Evolutionary conservation across 2,797 vertebrate species (phyloP).

Genomic region (Arrhamphus sclerolepis): DNA sequence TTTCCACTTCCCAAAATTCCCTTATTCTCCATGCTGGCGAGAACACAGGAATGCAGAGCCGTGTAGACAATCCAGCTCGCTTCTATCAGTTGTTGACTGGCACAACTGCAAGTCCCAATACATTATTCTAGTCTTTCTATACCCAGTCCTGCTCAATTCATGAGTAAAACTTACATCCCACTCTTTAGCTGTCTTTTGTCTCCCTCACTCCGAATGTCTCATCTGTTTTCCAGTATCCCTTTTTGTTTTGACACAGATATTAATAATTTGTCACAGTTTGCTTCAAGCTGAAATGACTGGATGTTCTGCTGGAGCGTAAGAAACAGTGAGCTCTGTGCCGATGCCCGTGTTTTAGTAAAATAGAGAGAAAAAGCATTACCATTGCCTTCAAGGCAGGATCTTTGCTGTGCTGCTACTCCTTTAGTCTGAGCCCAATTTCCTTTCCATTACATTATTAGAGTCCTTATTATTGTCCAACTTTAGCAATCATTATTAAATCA

Average conservation of each 20-base stretch:
- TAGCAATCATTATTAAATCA: no score
- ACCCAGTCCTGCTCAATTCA: constrained; percentile 33
- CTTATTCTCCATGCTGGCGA: constrained; percentile 54
- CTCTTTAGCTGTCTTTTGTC: constrained; percentile 1
- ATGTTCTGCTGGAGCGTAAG: constrained; percentile 49
- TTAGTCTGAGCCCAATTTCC: no score
- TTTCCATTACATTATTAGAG: no score
- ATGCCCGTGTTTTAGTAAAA: constrained; percentile 29
- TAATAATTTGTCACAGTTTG: constrained; percentile 44
- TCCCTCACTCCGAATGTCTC: constrained; percentile 1
- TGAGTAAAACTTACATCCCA: constrained; percentile 3
- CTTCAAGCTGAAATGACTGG: constrained; percentile 29
- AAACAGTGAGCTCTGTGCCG: constrained; percentile 18
- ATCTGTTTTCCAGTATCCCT: constrained; percentile 44
- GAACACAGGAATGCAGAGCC: constrained; percentile 61
- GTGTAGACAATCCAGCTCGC: constrained; percentile 70
- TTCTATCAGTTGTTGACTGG: constrained; percentile 55
- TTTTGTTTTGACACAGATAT: constrained; percentile 45
- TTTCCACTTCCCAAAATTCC: constrained; percentile 42
- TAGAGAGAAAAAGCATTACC: constrained; percentile 26
- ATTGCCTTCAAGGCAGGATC: constrained; percentile 17
- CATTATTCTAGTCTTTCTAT: constrained; percentile 32
- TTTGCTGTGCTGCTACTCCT: constrained; percentile 7
- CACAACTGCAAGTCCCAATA: constrained; percentile 63
- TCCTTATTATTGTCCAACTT: no score